Percentiles rank a stretch among this genome's conserved stretches.
Evolutionary conservation across 2,797 vertebrate species (phyloP).

Genomic region (Neostethus bicornis): DNA sequence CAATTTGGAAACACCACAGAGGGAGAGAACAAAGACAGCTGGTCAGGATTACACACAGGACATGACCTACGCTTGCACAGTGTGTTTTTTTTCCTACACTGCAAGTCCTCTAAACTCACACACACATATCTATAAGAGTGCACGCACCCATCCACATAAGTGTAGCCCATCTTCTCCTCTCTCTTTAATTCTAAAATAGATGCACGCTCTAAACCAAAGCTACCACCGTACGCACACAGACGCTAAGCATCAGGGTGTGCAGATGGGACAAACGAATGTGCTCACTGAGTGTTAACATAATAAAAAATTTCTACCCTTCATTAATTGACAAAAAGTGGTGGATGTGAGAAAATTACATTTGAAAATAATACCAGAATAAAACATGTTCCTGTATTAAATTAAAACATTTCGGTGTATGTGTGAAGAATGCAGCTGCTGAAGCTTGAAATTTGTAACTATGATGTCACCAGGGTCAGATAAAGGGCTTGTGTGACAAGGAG

Average conservation of each 20-base stretch:
- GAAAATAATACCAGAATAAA: neutral
- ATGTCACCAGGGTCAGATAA: slow-evolving; percentile 47
- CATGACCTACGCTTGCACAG: slow-evolving; percentile 53
- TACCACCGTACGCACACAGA: slow-evolving; percentile 60
- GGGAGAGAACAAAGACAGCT: slow-evolving; percentile 67
- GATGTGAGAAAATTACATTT: neutral
- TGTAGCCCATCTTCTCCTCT: slow-evolving; percentile 64
- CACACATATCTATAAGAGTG: slow-evolving; percentile 8
- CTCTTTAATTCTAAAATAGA: slow-evolving; percentile 74
- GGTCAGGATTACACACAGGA: slow-evolving; percentile 53
- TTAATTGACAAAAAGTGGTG: slow-evolving; percentile 11
- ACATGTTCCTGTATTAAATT: neutral
- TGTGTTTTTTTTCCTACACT: slow-evolving; percentile 44
- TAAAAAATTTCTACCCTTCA: slow-evolving; percentile 17
- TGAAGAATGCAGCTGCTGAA: slow-evolving; percentile 47
- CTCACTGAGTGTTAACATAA: slow-evolving; percentile 25
- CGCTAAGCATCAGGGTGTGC: slow-evolving; percentile 15
- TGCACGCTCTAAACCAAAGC: slow-evolving; percentile 68
- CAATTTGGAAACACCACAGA: slow-evolving; percentile 63
- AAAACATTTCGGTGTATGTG: too few species aligned
- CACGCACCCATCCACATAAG: slow-evolving; percentile 22
- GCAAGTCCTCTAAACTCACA: slow-evolving; percentile 30
- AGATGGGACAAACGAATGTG: slow-evolving; percentile 20
- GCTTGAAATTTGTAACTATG: slow-evolving; percentile 31
- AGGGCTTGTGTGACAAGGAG: slow-evolving; percentile 31